Base-by-base conservation (phyloP, 92 coral and sea anemone genomes). In the Paragorgia papillata region DNA sequence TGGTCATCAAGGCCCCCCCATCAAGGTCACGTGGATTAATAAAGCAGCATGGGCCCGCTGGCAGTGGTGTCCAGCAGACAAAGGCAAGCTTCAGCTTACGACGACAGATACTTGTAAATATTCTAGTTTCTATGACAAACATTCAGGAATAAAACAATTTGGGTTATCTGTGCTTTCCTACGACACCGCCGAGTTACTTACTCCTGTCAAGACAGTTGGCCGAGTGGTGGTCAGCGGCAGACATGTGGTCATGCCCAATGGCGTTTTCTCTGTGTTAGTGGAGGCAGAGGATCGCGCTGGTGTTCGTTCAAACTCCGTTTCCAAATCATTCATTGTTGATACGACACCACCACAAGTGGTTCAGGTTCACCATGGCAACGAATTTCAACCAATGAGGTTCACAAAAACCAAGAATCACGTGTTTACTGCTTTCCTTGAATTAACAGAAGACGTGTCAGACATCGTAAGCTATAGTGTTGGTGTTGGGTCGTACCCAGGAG, bases 11-110 rank as follows among this genome's bases (percentile, higher is more conserved):
- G 97, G 97, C 0, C 86, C 94, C 26, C 92, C 95, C 6, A 74
- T 81, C 31, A 65, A 81, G 49, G 92, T 83, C 71, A 96, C 92
- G 83, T 88, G 96, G 91, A 81, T 94, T 8, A 86, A 86, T 54
- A 91, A 86, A 55, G 86, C 97, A 32, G 90, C 90, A 7, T 94
- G 98, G 98, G 98, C 98, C 5, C 87, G 98, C 54, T 94, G 98
- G 98, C 80, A 92, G 26, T 94, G 98, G 98, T 94, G 97, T 74
- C 80, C 74, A 30, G 91, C 82, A 0, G 97, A 93, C 65, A 88
- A 84, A 65, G 83, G 74, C 22, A 83, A 89, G 29, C 51, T 35
- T 13, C 84, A 82, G 7, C 86, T 96, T 44, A 62, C 91, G 53
- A 62, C 91, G 53, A 71, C 74, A 57, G 75, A 88, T 62, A 51